phyloP scores from a whole-genome alignment of 2,888 invertebrate genomes.

The Acronicta leporina region DNA sequence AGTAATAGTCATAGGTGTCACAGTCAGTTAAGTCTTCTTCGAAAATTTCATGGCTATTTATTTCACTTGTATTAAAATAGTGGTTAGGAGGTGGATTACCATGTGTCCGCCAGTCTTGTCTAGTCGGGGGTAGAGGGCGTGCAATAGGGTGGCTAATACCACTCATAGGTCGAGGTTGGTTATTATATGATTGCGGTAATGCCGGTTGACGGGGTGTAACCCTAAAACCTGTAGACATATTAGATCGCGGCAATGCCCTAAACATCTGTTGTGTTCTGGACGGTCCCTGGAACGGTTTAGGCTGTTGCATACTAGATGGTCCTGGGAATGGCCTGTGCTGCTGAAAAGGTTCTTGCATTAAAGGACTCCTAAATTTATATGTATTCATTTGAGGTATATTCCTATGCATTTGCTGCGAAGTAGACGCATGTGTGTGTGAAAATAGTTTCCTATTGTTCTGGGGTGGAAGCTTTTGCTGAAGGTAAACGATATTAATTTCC shows the following conservation, averaged over 20 bases:
- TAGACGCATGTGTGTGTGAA: too few relatives aligned
- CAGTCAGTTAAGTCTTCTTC: too few relatives aligned
- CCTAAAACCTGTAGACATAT: too few relatives aligned
- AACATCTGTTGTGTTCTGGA: neutral
- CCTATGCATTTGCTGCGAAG: too few relatives aligned
- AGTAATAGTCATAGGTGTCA: too few relatives aligned
- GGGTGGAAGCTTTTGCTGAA: neutral
- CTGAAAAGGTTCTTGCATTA: too few relatives aligned
- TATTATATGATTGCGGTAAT: neutral
- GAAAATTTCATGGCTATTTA: too few relatives aligned
- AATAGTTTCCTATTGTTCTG: too few relatives aligned
- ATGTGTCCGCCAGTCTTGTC: too few relatives aligned
- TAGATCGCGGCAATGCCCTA: neutral
- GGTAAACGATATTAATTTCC: neutral
- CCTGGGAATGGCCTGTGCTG: too few relatives aligned
- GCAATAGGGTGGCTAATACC: constrained; percentile 1
- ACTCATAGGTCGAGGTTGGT: neutral
- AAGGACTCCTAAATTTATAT: neutral
- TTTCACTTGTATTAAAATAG: neutral
- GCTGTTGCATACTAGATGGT: neutral
- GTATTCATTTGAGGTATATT: neutral
- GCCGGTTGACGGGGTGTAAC: neutral
- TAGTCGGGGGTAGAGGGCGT: neutral
- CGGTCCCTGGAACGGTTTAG: neutral
- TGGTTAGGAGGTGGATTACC: neutral